Percentiles rank a stretch among this genome's conserved stretches.
These are phyloP conservation scores for Folsomia candida DNA, from an alignment of 2,888 invertebrate species.

Conservation along the genomic window DNA sequence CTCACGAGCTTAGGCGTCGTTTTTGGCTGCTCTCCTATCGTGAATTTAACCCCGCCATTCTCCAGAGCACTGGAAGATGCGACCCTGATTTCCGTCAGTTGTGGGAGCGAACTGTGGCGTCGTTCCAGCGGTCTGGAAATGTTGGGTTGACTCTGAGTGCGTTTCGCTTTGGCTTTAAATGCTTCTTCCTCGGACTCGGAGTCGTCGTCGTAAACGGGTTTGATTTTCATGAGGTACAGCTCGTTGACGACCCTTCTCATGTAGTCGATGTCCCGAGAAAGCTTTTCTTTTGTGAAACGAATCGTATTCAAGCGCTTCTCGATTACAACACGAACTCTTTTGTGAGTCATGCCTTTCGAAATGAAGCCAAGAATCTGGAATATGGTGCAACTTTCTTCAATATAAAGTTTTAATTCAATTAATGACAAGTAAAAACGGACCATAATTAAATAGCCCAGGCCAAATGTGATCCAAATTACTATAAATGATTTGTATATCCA, in stretches of 20 bases:
- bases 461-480: constrained; percentile 85
- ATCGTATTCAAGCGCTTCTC: constrained; percentile 45
- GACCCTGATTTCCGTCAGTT: constrained; percentile 49
- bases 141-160: constrained; percentile 26
- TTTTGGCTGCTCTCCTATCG: constrained; percentile 49
- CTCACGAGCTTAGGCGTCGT: constrained; percentile 28
- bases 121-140: constrained; percentile 18
- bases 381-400: too few relatives aligned
- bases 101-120: constrained; percentile 54
- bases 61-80: constrained; percentile 40
- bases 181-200: constrained; percentile 9
- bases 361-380: constrained; percentile 75
- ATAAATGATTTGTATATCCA: constrained; percentile 74
- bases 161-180: constrained; percentile 6
- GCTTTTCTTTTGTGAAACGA: constrained; percentile 54
- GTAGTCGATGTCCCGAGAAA: constrained; percentile 71
- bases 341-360: constrained; percentile 64
- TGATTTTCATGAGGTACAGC: constrained; percentile 75
- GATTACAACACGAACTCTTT: constrained; percentile 47
- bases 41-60: constrained; percentile 49
- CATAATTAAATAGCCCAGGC: constrained; percentile 87
- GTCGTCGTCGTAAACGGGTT: constrained; percentile 53
- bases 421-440: too few relatives aligned
- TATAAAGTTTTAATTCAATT: too few relatives aligned
- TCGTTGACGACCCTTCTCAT: constrained; percentile 75